These are phyloP conservation scores for Stylophora pistillata DNA, from an alignment of 64 coral and sea anemone genomes.

Conservation along the genomic window DNA sequence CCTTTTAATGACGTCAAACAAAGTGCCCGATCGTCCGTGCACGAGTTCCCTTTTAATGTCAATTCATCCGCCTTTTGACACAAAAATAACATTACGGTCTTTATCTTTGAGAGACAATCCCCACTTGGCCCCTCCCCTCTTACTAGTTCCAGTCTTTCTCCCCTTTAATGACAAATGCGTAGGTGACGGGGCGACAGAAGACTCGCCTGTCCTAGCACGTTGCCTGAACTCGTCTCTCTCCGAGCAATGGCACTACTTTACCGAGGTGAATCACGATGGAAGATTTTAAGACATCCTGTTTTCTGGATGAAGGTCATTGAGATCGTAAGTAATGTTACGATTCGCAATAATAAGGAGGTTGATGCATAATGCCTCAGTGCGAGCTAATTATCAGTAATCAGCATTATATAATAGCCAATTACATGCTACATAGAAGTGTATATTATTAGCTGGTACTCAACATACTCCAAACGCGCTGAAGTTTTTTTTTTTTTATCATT, in stretches of 20 bases:
- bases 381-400: too few species aligned
- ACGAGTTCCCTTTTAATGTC: background rate
- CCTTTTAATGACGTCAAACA: background rate
- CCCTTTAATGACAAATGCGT: too few species aligned
- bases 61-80: too few species aligned
- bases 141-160: background rate
- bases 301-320: constrained; percentile 86
- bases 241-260: constrained; percentile 69
- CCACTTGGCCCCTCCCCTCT: background rate
- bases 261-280: constrained; percentile 65
- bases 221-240: background rate
- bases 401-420: background rate
- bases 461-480: background rate
- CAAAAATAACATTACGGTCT: background rate
- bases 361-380: too few species aligned
- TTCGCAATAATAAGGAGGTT: background rate
- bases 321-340: constrained; percentile 63
- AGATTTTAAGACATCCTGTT: constrained; percentile 54
- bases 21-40: background rate
- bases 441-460: background rate
- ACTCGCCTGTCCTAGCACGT: too few species aligned
- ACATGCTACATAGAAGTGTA: constrained; percentile 2
- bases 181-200: too few species aligned
- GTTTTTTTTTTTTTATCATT: too few species aligned
- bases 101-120: background rate